A percentile compares a stretch with the other conserved stretches of the same genome.
Evolutionary conservation across 2,888 invertebrate genomes (phyloP).

Genomic region (Epistrophe grossulariae): DNA sequence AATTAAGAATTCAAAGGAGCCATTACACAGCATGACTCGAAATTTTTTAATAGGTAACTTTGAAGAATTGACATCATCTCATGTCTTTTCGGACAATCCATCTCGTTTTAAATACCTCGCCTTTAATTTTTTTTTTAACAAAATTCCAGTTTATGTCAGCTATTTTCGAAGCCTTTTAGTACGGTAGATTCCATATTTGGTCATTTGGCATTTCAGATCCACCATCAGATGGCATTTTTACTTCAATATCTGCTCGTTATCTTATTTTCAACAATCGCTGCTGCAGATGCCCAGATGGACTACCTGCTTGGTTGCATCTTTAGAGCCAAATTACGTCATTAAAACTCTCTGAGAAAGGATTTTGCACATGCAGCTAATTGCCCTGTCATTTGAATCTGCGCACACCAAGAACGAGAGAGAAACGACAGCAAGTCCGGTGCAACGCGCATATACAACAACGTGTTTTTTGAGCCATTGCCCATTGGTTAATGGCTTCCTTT

Average conservation of each 20-base stretch:
- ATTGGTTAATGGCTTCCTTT: constrained; percentile 67
- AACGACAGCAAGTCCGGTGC: not conserved
- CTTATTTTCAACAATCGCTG: constrained; percentile 19
- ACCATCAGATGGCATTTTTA: constrained; percentile 5
- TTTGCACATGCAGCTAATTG: constrained; percentile 67
- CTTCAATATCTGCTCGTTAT: constrained; percentile 30
- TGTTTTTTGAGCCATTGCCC: constrained; percentile 18
- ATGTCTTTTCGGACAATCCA: not conserved
- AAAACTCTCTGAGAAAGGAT: constrained; percentile 54
- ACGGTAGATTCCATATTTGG: constrained; percentile 8
- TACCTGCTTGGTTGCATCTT: constrained; percentile 34
- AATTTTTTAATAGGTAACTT: too few species aligned
- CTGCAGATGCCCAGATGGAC: constrained; percentile 28
- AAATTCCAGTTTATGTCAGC: not conserved
- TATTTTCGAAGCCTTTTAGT: not conserved
- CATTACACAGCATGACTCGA: too few species aligned
- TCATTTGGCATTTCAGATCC: not conserved
- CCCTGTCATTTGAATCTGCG: constrained; percentile 58
- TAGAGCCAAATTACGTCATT: constrained; percentile 67
- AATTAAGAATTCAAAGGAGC: too few species aligned
- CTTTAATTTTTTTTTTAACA: not conserved
- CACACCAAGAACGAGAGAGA: not conserved
- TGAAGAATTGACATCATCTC: not conserved
- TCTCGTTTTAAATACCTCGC: not conserved
- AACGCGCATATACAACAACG: constrained; percentile 13